Base-by-base conservation (phyloP, 2,888 invertebrate species). In the Plebejus anna region DNA sequence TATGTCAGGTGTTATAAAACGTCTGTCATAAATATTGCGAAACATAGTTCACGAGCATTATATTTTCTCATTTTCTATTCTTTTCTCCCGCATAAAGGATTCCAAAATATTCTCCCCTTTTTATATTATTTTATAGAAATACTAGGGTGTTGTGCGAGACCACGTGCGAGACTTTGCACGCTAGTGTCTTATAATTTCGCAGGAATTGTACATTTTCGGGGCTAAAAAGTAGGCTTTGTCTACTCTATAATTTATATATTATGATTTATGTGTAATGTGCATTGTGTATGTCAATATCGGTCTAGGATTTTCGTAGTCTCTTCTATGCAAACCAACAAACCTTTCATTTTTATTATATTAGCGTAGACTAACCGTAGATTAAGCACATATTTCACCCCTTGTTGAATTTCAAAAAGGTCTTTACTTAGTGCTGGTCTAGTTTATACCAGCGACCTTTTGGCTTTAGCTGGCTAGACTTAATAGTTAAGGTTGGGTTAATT, bases 1-100 rank as follows among this genome's bases (percentile, higher is more conserved):
- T 88, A 88, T 87, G 86, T 86, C 87, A 85, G 80, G 81, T 80
- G 81, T 81, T 80, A 81, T 81, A 80, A 81, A 82, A 84, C 81
- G 47, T 73, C 76, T 75, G 77, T 77, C 73, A 77, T 76, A 77
- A 77, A 77, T 76, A 77, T 55, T 36, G 61, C n/a, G 66, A 22
- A 70, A 70, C 70, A 75, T 77, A 78, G 79, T 78, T 78, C 76
- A 77, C 51, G 75, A 70, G 61, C 76, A 76, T 77, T 75, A 77
- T 78, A 78, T 77, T 79, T 76, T 78, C 57, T 78, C 76, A 77
- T 78, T 79, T 77, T 78, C 76, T 70, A 76, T 76, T 78, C 76
- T 71, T 47, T 77, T 77, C 66, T 32, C 76, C 76, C 75, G 73
- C 78, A 77, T 77, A 78, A 76, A 79, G 73, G 76, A 78, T 77